phyloP scores from a whole-genome alignment of 2,797 vertebrate genomes.

The Scolopax bukidnonensis region DNA sequence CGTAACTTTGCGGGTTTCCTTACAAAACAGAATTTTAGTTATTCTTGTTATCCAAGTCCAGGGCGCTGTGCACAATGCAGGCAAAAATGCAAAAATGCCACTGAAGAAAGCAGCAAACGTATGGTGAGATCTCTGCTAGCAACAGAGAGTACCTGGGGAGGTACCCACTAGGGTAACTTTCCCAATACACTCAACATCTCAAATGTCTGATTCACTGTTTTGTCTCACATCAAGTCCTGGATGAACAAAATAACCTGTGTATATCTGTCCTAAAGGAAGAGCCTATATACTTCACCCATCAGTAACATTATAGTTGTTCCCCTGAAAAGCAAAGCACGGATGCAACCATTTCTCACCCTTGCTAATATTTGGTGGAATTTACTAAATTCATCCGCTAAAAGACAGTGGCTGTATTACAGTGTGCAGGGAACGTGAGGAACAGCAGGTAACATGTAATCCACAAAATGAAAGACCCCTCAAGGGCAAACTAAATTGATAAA shows the following conservation, averaged over 20 bases:
- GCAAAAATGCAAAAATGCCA: neutral
- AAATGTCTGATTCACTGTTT: neutral
- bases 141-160: neutral
- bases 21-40: neutral
- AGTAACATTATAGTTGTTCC: rapidly evolving
- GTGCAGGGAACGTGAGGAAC: neutral
- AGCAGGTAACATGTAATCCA: neutral
- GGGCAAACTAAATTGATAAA: neutral
- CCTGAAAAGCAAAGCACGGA: neutral
- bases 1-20: neutral
- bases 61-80: neutral
- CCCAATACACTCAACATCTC: neutral
- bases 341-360: neutral
- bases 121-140: neutral
- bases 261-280: neutral
- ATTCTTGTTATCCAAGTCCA: neutral
- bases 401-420: neutral
- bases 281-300: neutral
- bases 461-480: neutral
- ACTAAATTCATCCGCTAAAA: neutral
- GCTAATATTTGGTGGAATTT: neutral
- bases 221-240: neutral
- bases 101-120: neutral
- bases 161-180: neutral
- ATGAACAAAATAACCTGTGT: neutral